Conservation (phyloP, 2,113 vertebrate species). For the Willisornis vidua region DNA sequence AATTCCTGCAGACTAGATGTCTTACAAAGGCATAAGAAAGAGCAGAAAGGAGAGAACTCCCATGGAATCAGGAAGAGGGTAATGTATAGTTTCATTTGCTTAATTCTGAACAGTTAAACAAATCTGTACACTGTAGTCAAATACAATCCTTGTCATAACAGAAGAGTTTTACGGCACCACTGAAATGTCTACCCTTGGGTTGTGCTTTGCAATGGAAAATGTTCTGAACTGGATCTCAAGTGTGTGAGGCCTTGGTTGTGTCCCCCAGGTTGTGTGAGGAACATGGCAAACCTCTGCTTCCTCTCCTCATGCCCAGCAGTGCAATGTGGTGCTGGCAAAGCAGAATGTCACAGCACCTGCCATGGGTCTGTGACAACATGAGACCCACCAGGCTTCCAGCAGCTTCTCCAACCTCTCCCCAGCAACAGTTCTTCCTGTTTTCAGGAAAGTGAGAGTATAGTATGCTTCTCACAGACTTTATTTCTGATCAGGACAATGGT, state of each 20-base stretch:
- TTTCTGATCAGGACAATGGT: not conserved
- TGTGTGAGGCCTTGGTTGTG: not conserved
- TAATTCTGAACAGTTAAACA: not conserved
- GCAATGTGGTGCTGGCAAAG: not conserved
- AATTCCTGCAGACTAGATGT: not conserved
- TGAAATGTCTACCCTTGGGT: not conserved
- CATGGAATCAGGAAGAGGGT: not conserved
- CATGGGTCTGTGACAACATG: fast-evolving
- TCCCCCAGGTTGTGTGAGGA: not conserved
- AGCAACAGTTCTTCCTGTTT: not conserved
- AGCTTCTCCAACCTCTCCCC: not conserved
- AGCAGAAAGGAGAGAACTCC: not conserved
- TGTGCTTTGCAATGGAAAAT: not conserved
- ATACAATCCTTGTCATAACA: not conserved
- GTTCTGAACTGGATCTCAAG: not conserved
- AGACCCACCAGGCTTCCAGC: not conserved
- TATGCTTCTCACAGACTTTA: not conserved
- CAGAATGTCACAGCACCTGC: not conserved
- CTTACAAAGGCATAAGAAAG: not conserved
- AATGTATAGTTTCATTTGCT: not conserved
- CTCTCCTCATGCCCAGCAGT: not conserved
- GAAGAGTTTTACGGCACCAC: not conserved
- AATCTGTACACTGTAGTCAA: not conserved
- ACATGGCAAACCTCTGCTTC: not conserved
- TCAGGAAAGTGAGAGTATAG: not conserved